Percentiles rank a stretch among this genome's conserved stretches.
Evolutionary conservation across 2,113 vertebrate genomes (phyloP).

Genomic region (Chlamydotis undulata): DNA sequence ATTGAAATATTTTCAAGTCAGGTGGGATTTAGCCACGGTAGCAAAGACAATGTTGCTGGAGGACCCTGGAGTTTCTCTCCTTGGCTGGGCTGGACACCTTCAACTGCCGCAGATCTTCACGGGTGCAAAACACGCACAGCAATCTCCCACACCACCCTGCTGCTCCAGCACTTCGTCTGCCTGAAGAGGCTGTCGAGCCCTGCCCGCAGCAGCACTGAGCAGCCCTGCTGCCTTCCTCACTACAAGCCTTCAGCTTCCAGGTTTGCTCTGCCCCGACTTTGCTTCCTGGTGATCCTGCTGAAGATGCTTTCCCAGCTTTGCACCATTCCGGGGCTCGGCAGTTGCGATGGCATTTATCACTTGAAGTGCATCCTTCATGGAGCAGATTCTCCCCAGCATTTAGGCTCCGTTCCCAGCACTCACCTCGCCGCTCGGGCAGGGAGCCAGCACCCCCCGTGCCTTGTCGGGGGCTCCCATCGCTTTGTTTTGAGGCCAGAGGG

Average conservation of each 20-base stretch:
- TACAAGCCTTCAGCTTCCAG: neutral
- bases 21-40: neutral
- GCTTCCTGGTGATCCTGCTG: neutral
- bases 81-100: neutral
- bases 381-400: neutral
- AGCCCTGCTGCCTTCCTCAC: neutral
- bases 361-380: accelerated
- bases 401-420: neutral
- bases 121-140: neutral
- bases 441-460: neutral
- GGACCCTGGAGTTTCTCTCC: neutral
- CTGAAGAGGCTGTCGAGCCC: neutral
- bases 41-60: neutral
- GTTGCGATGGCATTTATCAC: neutral
- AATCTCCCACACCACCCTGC: neutral
- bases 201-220: neutral
- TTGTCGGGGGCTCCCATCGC: neutral
- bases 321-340: neutral
- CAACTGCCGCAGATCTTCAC: neutral
- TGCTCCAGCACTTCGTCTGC: neutral
- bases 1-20: neutral
- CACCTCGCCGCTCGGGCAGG: neutral
- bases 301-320: accelerated
- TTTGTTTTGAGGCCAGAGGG: constrained; percentile 7
- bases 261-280: neutral